Evolutionary conservation across 1,140 invertebrate species (phyloP).

Genomic region (Danaus melanippus): DNA sequence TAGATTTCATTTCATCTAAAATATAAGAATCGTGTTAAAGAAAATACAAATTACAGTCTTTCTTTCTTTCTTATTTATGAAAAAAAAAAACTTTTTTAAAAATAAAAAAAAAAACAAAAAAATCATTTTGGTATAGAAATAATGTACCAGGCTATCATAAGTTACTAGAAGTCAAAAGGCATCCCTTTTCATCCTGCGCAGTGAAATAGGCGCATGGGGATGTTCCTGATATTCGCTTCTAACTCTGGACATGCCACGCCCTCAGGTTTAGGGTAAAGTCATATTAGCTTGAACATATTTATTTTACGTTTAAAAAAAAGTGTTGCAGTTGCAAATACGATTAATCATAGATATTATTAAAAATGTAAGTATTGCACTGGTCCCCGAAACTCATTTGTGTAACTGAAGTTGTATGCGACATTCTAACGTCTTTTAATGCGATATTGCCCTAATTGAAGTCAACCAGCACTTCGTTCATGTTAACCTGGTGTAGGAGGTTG

Average conservation of each 20-base stretch:
- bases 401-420: background rate
- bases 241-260: constrained; percentile 13
- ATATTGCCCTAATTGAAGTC: constrained; percentile 5
- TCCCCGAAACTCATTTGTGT: background rate
- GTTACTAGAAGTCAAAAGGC: too few species aligned
- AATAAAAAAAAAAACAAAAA: too few species aligned
- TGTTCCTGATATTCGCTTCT: constrained; percentile 18
- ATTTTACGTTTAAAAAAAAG: background rate
- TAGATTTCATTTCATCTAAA: too few species aligned
- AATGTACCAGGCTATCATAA: too few species aligned
- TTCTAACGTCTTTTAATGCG: constrained; percentile 5
- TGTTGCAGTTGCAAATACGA: background rate
- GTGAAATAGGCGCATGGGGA: constrained; percentile 16
- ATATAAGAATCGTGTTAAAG: too few species aligned
- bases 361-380: background rate
- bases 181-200: constrained; percentile 20
- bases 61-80: too few species aligned
- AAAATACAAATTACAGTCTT: too few species aligned
- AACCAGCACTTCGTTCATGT: constrained; percentile 17
- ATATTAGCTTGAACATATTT: background rate
- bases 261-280: background rate
- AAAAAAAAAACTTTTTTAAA: too few species aligned
- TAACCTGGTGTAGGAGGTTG: constrained; percentile 33
- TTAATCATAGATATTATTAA: background rate
- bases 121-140: too few species aligned